Base-by-base conservation (phyloP, 2,888 invertebrate genomes). In the Tipula vernalis region DNA sequence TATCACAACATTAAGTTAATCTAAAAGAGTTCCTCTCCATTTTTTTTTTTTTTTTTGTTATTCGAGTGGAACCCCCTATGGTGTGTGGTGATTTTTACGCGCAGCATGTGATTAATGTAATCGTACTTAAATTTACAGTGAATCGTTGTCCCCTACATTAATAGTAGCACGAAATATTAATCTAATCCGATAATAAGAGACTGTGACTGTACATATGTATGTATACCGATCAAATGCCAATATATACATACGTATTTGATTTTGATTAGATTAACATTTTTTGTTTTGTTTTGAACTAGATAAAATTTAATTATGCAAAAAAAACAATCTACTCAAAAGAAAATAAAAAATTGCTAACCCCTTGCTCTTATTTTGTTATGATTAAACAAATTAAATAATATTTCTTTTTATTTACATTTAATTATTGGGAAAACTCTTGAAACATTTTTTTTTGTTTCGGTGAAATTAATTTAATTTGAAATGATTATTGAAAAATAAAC, bases 61-160 rank as follows among this genome's bases (percentile, higher is more conserved):
- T 0, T 18, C 18, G 71, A 71, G 28, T 28, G 28, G 71, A 71
- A 28, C 28, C 71, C 28, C 71, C 18, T 28, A 12, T 28, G 3
- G 71, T 71, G 71, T 71, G 71, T 71, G 71, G 71, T 71, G 71
- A 71, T 71, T 71, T 71, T 71, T 71, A 71, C 71, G 71, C 71
- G 71, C 71, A 71, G 71, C 71, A 71, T 71, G 71, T 28, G 71
- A 71, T 28, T 18, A 71, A 71, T 71, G 28, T 71, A 71, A 71
- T 71, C 71, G 71, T 71, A 71, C 71, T 71, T 28, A 18, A 71
- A 71, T 71, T 71, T 71, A 8, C 28, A 28, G 71, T 71, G 71
- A 28, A 51, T 5, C 5, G 15, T 6, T 5, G 18, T 57, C 18
- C 71, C 71, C 71, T 71, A n/a, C 4, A 15, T 4, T n/a, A n/a